Base-by-base conservation (phyloP, 2,797 vertebrate genomes). In the Pangasius mekongensis region DNA sequence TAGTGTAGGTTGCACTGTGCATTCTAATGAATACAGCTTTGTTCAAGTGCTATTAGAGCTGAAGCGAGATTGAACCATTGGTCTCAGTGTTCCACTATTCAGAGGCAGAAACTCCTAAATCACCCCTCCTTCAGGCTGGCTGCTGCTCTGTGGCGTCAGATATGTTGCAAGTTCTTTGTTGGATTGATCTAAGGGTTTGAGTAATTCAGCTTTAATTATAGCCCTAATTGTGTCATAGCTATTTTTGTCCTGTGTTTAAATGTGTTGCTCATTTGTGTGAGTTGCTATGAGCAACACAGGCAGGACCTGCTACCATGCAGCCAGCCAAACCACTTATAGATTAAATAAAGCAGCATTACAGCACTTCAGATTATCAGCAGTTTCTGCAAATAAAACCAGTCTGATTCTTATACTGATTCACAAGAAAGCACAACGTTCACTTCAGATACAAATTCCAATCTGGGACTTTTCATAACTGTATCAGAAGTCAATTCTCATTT, bases 141-240 rank as follows among this genome's bases (percentile, higher is more conserved):
- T 80, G 56, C 66, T 52, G 54, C 52, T 80, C 43, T 88, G n/a
- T 89, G 30, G 49, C 27, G 52, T 89, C 86, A 78, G 24, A 85
- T 30, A 49, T 24, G 76, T 20, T 60, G 36, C 27, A 73, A 49
- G 62, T 24, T n/a, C 80, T 85, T 87, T 87, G 89, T 90, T 88
- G 82, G 56, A 9, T 33, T 89, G 86, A 87, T 82, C 9, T 82
- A 64, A 69, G 20, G 18, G 69, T 82, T 71, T 85, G 52, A 80
- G 62, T 87, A 85, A 89, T 81, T 81, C 83, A 49, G 67, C 18
- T 87, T 87, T 85, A 89, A 90, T 89, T 87, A 84, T 87, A 87
- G 84, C 84, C 24, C 33, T 58, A 16, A 83, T 73, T 87, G 85
- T 73, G 54, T 54, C 22, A 0, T 9, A 58, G 49, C 88, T 91